Evolutionary conservation across 2,888 invertebrate species (phyloP).

Genomic region (Petrophora chlorosata): DNA sequence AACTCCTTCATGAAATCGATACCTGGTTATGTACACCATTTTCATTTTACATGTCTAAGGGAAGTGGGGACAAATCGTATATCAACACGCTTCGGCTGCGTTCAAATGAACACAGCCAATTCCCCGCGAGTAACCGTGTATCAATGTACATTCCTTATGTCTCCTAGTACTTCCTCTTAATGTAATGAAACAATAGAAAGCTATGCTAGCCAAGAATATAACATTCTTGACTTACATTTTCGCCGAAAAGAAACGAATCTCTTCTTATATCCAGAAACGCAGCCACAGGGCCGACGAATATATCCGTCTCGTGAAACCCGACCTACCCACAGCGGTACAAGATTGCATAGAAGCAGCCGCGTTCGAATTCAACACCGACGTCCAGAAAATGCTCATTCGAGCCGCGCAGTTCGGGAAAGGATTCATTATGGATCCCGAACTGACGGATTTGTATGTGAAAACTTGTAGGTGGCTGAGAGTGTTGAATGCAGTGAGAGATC

Average conservation of each 20-base stretch:
- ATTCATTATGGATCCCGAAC: constrained; percentile 89
- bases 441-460: constrained; percentile 90
- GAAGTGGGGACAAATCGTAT: too few relatives aligned
- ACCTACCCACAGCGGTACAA: constrained; percentile 91
- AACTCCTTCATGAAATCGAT: too few relatives aligned
- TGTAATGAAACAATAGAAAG: too few relatives aligned
- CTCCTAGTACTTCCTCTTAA: too few relatives aligned
- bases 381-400: constrained; percentile 94
- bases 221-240: too few relatives aligned
- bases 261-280: constrained; percentile 85
- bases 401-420: constrained; percentile 98
- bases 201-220: too few relatives aligned
- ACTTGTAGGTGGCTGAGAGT: constrained; percentile 94
- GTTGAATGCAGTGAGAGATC: constrained; percentile 94
- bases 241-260: neutral
- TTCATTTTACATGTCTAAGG: too few relatives aligned
- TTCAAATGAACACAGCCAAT: too few relatives aligned
- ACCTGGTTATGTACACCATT: too few relatives aligned
- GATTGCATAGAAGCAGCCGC: constrained; percentile 97
- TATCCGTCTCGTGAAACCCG: constrained; percentile 92
- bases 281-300: constrained; percentile 97
- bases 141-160: too few relatives aligned
- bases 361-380: constrained; percentile 93
- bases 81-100: too few relatives aligned
- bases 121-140: too few relatives aligned